Evolutionary conservation across 1,140 invertebrate species (phyloP).

Genomic region (Orussus abietinus): DNA sequence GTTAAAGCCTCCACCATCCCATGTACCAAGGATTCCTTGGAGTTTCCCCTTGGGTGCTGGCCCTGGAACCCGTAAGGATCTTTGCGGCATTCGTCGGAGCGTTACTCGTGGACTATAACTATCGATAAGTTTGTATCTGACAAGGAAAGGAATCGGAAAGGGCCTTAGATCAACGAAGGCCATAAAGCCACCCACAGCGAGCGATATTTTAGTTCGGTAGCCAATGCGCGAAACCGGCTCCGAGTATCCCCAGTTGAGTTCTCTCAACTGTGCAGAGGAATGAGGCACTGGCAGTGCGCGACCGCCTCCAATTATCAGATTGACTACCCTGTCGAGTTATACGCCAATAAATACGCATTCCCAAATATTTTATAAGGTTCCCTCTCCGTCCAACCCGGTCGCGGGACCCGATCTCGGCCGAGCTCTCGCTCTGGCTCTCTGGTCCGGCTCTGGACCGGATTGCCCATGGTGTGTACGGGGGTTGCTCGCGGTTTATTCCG

Average conservation of each 20-base stretch:
- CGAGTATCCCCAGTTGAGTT: too few species aligned
- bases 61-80: too few species aligned
- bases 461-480: slow-evolving; percentile 22
- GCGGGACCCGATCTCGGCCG: slow-evolving; percentile 2
- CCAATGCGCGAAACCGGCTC: slow-evolving; percentile 39
- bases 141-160: slow-evolving; percentile 39
- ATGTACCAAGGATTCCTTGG: too few species aligned
- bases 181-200: slow-evolving; percentile 48
- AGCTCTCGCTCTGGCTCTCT: slow-evolving; percentile 25
- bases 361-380: slow-evolving; percentile 27
- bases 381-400: slow-evolving; percentile 1
- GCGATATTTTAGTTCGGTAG: slow-evolving; percentile 48
- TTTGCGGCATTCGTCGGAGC: slow-evolving; percentile 3
- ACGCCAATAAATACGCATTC: slow-evolving; percentile 23
- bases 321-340: slow-evolving; percentile 25
- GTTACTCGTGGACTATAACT: slow-evolving; percentile 16
- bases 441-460: slow-evolving; percentile 16
- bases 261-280: too few species aligned
- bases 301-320: slow-evolving; percentile 35
- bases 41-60: too few species aligned
- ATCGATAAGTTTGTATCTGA: slow-evolving; percentile 45
- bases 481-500: slow-evolving; percentile 23
- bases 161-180: slow-evolving; percentile 33
- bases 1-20: too few species aligned
- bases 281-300: slow-evolving; percentile 16